Conservation (phyloP, 2,113 vertebrate species). For the Jaculus jaculus region DNA sequence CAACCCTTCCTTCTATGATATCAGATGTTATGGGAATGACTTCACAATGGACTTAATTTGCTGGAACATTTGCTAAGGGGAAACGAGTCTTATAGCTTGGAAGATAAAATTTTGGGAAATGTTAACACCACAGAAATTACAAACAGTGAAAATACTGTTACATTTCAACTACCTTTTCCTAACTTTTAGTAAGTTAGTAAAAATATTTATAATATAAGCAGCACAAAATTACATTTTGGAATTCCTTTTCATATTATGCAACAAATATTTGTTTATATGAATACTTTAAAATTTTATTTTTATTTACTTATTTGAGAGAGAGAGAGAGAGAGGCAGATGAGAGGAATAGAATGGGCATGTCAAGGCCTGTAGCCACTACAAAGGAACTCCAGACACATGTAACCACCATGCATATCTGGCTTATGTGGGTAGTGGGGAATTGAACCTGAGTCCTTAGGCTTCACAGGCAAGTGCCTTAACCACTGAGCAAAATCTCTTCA, state of each 20-base stretch:
- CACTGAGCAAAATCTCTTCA: no score
- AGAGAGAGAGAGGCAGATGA: no score
- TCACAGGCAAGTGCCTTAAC: no score
- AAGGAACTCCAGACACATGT: no score
- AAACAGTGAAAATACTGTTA: neutral
- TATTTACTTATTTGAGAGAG: neutral
- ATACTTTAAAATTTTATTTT: neutral
- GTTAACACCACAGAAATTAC: neutral
- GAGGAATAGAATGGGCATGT: no score
- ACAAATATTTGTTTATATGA: neutral
- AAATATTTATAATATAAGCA: neutral
- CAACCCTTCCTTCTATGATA: neutral
- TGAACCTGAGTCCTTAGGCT: no score
- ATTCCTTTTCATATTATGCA: neutral
- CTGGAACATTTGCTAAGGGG: slow-evolving; percentile 4
- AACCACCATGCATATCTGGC: no score
- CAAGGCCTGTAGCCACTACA: no score
- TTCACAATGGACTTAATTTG: slow-evolving; percentile 13
- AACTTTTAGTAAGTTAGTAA: slow-evolving; percentile 8
- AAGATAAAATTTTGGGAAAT: slow-evolving; percentile 22
- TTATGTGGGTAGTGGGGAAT: no score
- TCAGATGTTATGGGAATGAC: neutral
- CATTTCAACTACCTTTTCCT: neutral
- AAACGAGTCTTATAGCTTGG: slow-evolving; percentile 20
- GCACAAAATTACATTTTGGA: neutral